These are phyloP conservation scores for Tetranychus truncatus DNA, from an alignment of 2,888 invertebrate genomes.

Conservation along the genomic window DNA sequence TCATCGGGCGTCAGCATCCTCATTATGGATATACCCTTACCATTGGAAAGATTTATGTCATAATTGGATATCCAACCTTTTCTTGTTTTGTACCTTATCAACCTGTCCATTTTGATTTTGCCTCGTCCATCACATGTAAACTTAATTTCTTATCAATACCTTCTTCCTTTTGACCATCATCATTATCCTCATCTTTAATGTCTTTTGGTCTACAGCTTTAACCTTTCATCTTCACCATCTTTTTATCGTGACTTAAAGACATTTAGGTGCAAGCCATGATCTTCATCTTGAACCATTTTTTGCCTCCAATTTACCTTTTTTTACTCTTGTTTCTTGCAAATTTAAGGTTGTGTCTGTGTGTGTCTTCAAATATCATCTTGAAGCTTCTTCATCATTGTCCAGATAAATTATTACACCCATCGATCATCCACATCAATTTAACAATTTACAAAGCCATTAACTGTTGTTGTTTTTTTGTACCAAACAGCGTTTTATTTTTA, in stretches of 20 bases:
- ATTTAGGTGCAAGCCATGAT: not conserved
- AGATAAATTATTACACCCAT: not conserved
- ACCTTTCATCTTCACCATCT: not conserved
- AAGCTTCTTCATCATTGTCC: not conserved
- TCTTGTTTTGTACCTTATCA: not conserved
- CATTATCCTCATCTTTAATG: not conserved
- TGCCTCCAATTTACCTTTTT: not conserved
- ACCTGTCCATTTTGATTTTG: not conserved
- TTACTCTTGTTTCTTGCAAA: not conserved
- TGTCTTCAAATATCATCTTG: not conserved
- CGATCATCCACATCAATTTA: not conserved
- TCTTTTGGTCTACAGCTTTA: not conserved
- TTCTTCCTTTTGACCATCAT: not conserved
- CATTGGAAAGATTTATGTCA: not conserved
- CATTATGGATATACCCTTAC: not conserved
- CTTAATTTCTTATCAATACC: not conserved
- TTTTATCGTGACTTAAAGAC: not conserved
- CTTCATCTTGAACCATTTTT: not conserved
- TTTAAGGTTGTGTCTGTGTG: too few species aligned
- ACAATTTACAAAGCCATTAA: not conserved
- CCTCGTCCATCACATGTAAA: not conserved
- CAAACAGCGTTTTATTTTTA: not conserved
- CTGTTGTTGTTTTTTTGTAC: not conserved
- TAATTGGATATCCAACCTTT: not conserved
- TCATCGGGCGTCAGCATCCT: not conserved